Evolutionary conservation across 2,888 invertebrate genomes (phyloP), one percentile per base, ranked within the genome.

Genomic region (Oegoconia quadripuncta): DNA sequence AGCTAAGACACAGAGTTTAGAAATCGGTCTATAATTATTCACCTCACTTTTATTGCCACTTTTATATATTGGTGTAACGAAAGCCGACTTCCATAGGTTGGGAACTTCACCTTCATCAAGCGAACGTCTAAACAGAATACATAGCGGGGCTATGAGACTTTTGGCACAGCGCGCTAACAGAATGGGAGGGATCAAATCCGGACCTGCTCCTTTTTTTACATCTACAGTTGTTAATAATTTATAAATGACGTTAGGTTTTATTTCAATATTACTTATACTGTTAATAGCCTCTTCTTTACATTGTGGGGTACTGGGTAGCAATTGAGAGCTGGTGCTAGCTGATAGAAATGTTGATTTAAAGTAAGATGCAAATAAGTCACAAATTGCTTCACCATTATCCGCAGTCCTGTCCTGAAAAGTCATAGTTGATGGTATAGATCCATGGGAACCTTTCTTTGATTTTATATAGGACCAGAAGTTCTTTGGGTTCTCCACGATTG

Each of bases 131-230:
- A 33, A 33, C 15, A 33, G 7, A 9, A 22, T 23, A 22, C 14
- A 33, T 2, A 33, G 13, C 2, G 33, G 22, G n/a, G 11, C 3
- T 7, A 14, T 23, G 4, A 33, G n/a, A 12, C 16, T 23, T 6
- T 12, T 13, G 8, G 33, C 22, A 33, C 33, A 33, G 6, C 11
- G 9, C 6, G 9, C 11, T 13, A 33, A 6, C 9, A 33, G 17
- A 12, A 23, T 4, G 20, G 33, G 33, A 31, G 16, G 31, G n/a
- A 33, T 7, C 5, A 3, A 3, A 11, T 33, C 33, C 3, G 33
- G 33, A 3, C 33, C 33, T 9, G 33, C 33, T 2, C 33, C 33
- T 12, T 33, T 33, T 7, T n/a, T 22, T 22, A 8, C 7, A 23
- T 33, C 23, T 8, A 33, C n/a, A 6, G 18, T 17, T 18, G 5